Percentiles rank a stretch among this genome's conserved stretches.
Evolutionary conservation across 2,113 vertebrate genomes (phyloP).

Genomic region (Charina bottae): DNA sequence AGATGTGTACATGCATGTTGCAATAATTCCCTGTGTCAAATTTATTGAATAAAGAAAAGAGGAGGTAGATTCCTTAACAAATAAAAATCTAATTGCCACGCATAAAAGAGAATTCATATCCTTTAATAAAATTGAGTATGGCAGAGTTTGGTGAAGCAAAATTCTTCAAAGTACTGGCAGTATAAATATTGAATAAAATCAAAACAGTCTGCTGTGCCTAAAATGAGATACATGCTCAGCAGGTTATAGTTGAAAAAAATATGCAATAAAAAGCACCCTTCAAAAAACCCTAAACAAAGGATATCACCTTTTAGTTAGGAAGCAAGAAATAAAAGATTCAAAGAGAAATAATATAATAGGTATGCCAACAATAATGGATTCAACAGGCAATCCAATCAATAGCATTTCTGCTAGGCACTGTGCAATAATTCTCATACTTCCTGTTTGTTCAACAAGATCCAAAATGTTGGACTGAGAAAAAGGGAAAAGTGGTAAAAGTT

Average conservation of each 20-base stretch:
- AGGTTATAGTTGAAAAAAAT: slow-evolving; percentile 34
- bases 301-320: slow-evolving; percentile 20
- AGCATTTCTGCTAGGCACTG: not conserved
- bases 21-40: not conserved
- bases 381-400: not conserved
- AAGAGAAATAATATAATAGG: not conserved
- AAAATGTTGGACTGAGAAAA: not conserved
- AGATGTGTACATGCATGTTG: not conserved
- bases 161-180: slow-evolving; percentile 50
- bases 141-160: slow-evolving; percentile 28
- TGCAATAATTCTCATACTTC: not conserved
- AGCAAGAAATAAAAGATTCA: slow-evolving; percentile 23
- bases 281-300: slow-evolving; percentile 43
- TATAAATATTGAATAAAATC: slow-evolving; percentile 52
- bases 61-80: not conserved
- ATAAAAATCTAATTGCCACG: slow-evolving; percentile 47
- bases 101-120: slow-evolving; percentile 42
- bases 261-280: not conserved
- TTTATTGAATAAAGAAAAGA: slow-evolving; percentile 23
- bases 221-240: not conserved
- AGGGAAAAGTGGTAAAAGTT: not conserved
- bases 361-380: slow-evolving; percentile 2
- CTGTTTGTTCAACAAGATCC: not conserved
- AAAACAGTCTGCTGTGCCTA: not conserved
- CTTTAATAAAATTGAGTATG: slow-evolving; percentile 24